Percentiles rank a stretch among this genome's conserved stretches.
These are phyloP conservation scores for Aplysia californica DNA, from an alignment of 1,140 invertebrate species.

Conservation along the genomic window DNA sequence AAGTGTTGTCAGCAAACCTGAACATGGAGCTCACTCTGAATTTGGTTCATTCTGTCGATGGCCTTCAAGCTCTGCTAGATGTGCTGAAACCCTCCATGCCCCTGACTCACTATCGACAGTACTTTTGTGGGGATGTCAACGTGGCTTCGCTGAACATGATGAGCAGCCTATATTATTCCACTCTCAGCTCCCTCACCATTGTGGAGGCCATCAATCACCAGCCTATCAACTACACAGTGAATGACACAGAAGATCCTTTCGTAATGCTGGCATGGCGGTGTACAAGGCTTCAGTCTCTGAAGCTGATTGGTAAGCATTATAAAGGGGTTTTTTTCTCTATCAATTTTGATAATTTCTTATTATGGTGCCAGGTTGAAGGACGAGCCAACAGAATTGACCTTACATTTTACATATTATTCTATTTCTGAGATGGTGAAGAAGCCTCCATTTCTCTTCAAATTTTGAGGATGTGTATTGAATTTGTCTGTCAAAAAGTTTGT, in stretches of 20 bases:
- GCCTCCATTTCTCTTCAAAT: too few relatives aligned
- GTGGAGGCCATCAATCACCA: slow-evolving; percentile 74
- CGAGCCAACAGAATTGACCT: too few relatives aligned
- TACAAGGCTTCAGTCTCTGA: slow-evolving; percentile 75
- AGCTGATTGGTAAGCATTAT: slow-evolving; percentile 71
- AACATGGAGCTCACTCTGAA: slow-evolving; percentile 77
- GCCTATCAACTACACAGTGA: slow-evolving; percentile 55
- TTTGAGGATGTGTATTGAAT: too few relatives aligned
- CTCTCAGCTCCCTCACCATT: slow-evolving; percentile 77
- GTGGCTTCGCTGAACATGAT: slow-evolving; percentile 67
- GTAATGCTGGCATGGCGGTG: slow-evolving; percentile 83
- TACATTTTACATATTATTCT: too few relatives aligned
- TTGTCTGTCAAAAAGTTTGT: too few relatives aligned
- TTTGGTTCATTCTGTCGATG: slow-evolving; percentile 80
- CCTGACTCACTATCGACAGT: slow-evolving; percentile 78
- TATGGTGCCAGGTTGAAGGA: too few relatives aligned
- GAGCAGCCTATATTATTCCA: slow-evolving; percentile 73
- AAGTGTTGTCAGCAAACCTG: slow-evolving; percentile 72
- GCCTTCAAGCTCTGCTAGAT: slow-evolving; percentile 74
- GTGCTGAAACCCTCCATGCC: slow-evolving; percentile 80
- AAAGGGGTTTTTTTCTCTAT: too few relatives aligned
- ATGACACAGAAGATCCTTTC: slow-evolving; percentile 74
- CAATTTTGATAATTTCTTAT: too few relatives aligned
- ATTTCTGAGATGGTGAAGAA: too few relatives aligned
- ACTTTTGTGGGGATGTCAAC: slow-evolving; percentile 79